Conservation (phyloP, 2,797 vertebrate species). For the Otus scops region DNA sequence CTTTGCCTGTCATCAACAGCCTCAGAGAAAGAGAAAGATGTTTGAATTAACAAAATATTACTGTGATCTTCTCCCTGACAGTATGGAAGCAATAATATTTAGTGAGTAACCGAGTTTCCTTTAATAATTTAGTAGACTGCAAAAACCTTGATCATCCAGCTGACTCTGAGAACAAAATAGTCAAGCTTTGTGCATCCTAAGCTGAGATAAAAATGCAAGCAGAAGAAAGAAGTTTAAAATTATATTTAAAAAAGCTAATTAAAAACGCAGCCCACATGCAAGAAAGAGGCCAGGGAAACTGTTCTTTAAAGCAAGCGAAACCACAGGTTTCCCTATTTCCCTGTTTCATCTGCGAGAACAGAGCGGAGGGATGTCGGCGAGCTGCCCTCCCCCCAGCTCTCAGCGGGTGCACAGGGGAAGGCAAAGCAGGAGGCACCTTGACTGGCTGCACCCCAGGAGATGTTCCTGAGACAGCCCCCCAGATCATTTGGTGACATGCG, state of each 20-base stretch:
- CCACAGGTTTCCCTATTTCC: neutral
- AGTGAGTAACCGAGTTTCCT: neutral
- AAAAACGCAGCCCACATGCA: neutral
- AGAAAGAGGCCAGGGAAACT: neutral
- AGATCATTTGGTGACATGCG: accelerated
- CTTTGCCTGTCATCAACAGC: constrained; percentile 13
- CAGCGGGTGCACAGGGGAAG: accelerated
- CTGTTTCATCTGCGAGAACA: accelerated
- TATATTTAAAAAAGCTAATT: neutral
- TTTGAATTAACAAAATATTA: constrained; percentile 62
- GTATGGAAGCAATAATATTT: constrained; percentile 32
- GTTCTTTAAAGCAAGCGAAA: neutral
- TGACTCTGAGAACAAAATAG: constrained; percentile 35
- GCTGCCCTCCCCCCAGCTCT: neutral
- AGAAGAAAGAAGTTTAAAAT: neutral
- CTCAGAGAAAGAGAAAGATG: constrained; percentile 12
- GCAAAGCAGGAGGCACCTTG: accelerated
- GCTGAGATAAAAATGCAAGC: constrained; percentile 8
- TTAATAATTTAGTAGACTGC: constrained; percentile 54
- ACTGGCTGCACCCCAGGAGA: accelerated
- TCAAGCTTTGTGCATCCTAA: constrained; percentile 34
- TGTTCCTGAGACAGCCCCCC: too few relatives aligned
- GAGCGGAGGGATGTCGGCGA: neutral
- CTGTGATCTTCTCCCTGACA: constrained; percentile 63
- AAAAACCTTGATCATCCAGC: constrained; percentile 27